A percentile compares a stretch with the other conserved stretches of the same genome.
phyloP scores from a whole-genome alignment of 2,113 vertebrate genomes.

The Pygoscelis antarcticus region DNA sequence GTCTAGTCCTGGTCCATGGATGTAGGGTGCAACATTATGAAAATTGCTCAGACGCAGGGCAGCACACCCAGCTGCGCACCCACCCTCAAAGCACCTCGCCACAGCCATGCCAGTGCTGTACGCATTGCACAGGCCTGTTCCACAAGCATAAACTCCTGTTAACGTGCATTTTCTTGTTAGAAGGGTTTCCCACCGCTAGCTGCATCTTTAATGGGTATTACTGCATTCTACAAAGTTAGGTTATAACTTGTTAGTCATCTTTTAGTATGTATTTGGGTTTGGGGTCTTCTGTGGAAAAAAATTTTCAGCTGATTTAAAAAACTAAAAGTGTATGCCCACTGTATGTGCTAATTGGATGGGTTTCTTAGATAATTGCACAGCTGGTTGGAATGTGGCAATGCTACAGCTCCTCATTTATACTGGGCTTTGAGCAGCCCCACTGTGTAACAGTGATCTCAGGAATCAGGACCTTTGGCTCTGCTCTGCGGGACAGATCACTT shows the following conservation, averaged over 20 bases:
- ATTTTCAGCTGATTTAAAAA: neutral
- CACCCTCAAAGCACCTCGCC: neutral
- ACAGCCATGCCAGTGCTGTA: rapidly evolving
- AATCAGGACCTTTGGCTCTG: neutral
- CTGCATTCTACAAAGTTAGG: neutral
- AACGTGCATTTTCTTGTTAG: neutral
- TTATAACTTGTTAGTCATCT: neutral
- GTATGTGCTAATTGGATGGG: neutral
- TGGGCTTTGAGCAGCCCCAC: neutral
- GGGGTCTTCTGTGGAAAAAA: neutral
- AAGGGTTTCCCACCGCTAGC: neutral
- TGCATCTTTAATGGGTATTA: neutral
- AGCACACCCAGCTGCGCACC: neutral
- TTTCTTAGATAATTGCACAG: neutral
- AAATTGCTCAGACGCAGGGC: neutral
- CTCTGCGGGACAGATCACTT: too few relatives aligned
- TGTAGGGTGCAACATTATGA: neutral
- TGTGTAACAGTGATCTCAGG: rapidly evolving
- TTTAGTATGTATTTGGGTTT: neutral
- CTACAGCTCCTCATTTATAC: neutral
- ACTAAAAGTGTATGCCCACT: too few relatives aligned
- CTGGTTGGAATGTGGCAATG: neutral
- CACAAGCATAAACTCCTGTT: neutral
- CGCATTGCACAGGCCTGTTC: neutral
- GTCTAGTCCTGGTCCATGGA: neutral